phyloP scores from a whole-genome alignment of 37 sponge, comb jelly and placozoan genomes.

The Corticium candelabrum region DNA sequence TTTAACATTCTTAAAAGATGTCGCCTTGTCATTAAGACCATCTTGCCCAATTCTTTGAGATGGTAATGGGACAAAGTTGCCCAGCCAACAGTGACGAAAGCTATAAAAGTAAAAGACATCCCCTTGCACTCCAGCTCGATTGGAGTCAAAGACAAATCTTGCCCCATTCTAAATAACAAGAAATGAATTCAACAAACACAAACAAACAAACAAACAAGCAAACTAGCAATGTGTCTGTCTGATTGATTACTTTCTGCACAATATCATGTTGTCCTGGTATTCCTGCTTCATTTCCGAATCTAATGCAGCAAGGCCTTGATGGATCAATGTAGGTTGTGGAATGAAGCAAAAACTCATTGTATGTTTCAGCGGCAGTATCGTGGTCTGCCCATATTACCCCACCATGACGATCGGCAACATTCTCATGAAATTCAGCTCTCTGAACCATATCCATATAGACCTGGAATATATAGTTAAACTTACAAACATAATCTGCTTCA shows the following conservation, averaged over 20 bases:
- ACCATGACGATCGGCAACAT: constrained; percentile 34
- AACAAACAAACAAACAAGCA: too few species aligned
- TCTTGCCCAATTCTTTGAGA: too few species aligned
- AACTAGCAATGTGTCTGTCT: not conserved
- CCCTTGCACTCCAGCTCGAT: constrained; percentile 31
- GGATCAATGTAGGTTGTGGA: not conserved
- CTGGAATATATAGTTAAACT: constrained; percentile 10
- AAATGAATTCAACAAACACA: too few species aligned
- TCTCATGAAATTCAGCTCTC: constrained; percentile 22
- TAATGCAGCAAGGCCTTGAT: constrained; percentile 35
- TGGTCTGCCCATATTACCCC: constrained; percentile 60
- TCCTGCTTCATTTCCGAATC: constrained; percentile 40
- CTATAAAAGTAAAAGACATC: constrained; percentile 29
- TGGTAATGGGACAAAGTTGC: constrained; percentile 54
- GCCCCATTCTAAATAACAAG: not conserved
- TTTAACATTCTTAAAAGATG: too few species aligned
- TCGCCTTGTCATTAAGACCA: not conserved
- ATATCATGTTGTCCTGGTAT: not conserved
- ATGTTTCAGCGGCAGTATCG: constrained; percentile 16
- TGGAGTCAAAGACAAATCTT: not conserved
- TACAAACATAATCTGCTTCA: not conserved
- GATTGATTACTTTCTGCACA: not conserved
- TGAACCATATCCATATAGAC: constrained; percentile 22
- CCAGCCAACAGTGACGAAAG: constrained; percentile 26
- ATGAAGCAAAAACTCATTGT: constrained; percentile 16